These are phyloP conservation scores for Schizothorax lantsangensis DNA, from an alignment of 2,797 vertebrate species.

Conservation along the genomic window DNA sequence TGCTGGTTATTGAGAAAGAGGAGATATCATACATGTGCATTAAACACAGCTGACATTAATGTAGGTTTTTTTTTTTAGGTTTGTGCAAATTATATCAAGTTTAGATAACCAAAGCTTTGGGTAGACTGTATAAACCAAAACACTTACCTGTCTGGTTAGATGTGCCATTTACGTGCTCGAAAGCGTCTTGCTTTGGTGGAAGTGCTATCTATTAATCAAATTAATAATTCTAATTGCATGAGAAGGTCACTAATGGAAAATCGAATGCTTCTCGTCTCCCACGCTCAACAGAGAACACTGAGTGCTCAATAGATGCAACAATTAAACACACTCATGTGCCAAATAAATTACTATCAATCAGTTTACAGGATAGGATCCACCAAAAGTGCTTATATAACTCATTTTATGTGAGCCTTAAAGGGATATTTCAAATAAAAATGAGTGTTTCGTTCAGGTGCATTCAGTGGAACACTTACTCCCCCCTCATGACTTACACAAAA, in stretches of 20 bases:
- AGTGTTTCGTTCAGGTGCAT: neutral
- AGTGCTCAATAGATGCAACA: slow-evolving; percentile 12
- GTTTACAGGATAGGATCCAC: neutral
- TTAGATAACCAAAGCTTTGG: neutral
- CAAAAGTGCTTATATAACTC: neutral
- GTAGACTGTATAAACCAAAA: neutral
- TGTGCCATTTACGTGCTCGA: neutral
- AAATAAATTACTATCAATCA: slow-evolving; percentile 14
- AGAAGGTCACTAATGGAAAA: slow-evolving; percentile 51
- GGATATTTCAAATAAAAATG: neutral
- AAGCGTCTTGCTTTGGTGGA: slow-evolving; percentile 16
- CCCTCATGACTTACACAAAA: neutral
- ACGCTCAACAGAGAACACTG: slow-evolving; percentile 20
- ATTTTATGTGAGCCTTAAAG: neutral
- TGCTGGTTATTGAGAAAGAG: slow-evolving; percentile 45
- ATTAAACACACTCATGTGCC: slow-evolving; percentile 3
- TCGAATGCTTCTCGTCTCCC: slow-evolving; percentile 31
- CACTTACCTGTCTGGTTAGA: neutral
- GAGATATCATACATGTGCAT: slow-evolving; percentile 51
- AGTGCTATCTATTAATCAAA: slow-evolving; percentile 51
- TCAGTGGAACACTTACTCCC: neutral
- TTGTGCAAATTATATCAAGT: neutral
- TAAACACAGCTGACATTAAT: neutral
- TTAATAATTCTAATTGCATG: slow-evolving; percentile 47
- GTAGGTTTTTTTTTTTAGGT: neutral